Conservation (phyloP, 1,140 invertebrate genomes). For the Drosophila asahinai region DNA sequence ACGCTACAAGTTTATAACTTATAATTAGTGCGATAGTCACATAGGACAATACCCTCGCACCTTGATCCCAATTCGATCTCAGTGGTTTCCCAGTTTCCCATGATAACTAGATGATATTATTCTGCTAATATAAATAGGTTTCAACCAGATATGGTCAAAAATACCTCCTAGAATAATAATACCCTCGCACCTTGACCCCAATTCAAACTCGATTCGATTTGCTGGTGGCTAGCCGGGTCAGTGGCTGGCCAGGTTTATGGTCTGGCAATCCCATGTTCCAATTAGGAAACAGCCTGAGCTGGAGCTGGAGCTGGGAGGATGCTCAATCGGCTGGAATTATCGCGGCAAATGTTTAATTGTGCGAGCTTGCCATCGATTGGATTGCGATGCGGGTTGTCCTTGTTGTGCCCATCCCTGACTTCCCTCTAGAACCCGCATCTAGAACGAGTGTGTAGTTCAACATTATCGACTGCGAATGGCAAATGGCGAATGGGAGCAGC, state of each 20-base stretch:
- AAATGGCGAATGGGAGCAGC: constrained; percentile 7
- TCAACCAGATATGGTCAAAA: too few relatives aligned
- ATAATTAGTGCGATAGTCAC: too few relatives aligned
- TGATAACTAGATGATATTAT: too few relatives aligned
- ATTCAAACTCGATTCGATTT: too few relatives aligned
- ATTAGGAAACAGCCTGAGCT: constrained; percentile 3
- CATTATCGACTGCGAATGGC: constrained; percentile 30
- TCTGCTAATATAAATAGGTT: too few relatives aligned
- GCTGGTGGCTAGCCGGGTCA: background rate
- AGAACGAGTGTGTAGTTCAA: constrained; percentile 6
- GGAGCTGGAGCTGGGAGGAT: background rate
- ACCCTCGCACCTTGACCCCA: too few relatives aligned
- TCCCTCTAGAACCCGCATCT: background rate
- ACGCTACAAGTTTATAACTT: too few relatives aligned
- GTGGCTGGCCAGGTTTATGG: background rate
- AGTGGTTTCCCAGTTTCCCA: too few relatives aligned
- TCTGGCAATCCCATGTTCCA: background rate
- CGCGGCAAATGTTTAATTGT: constrained; percentile 60
- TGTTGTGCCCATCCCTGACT: background rate
- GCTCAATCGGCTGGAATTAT: constrained; percentile 65
- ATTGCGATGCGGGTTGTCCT: constrained; percentile 17
- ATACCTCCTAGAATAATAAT: too few relatives aligned
- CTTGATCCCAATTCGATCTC: too few relatives aligned
- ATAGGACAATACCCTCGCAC: too few relatives aligned
- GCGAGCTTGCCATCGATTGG: constrained; percentile 14